Conservation (phyloP, 2,797 vertebrate genomes). For the Psittacula derbiana region DNA sequence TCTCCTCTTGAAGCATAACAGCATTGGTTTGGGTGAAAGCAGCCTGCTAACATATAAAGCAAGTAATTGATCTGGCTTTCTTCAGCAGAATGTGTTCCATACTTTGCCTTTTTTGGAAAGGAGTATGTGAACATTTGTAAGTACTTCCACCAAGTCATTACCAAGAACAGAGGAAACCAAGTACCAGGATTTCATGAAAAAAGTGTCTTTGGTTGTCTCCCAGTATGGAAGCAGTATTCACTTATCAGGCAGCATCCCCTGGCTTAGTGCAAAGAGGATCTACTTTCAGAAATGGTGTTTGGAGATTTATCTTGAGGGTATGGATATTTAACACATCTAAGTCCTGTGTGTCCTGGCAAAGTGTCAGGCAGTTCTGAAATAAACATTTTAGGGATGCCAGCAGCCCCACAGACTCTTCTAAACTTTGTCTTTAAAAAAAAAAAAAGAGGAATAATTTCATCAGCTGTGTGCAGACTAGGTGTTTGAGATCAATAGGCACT, state of each 20-base stretch:
- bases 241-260: not conserved
- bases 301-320: not conserved
- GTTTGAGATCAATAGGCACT: not conserved
- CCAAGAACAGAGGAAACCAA: not conserved
- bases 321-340: not conserved
- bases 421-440: not conserved
- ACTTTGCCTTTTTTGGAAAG: slow-evolving; percentile 27
- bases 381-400: not conserved
- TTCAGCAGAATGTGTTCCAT: not conserved
- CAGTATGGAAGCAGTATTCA: not conserved
- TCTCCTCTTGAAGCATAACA: slow-evolving; percentile 9
- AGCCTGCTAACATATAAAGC: not conserved
- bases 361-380: not conserved
- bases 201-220: not conserved
- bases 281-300: not conserved
- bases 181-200: not conserved
- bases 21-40: slow-evolving; percentile 2
- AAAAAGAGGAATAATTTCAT: not conserved
- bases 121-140: not conserved
- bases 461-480: not conserved
- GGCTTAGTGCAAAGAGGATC: not conserved
- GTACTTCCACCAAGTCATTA: not conserved
- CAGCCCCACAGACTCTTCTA: not conserved
- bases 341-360: not conserved
- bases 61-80: slow-evolving; percentile 31